Percentiles rank a stretch among this genome's conserved stretches.
Evolutionary conservation across 2,888 invertebrate genomes (phyloP).

Genomic region (Lochmaea crataegi): DNA sequence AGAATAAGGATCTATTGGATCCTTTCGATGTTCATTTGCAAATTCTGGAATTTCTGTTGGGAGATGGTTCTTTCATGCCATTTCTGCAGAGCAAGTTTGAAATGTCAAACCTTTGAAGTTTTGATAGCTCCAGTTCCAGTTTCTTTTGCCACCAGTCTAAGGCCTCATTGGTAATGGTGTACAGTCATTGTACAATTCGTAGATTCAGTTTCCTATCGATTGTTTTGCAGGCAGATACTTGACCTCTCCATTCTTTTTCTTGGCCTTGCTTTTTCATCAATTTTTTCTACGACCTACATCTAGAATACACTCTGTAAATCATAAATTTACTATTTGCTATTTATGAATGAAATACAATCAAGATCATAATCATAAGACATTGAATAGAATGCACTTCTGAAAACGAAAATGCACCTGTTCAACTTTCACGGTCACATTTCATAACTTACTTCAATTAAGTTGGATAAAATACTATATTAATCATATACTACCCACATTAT

Average conservation of each 20-base stretch:
- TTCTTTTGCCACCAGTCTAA: too few species aligned
- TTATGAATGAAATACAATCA: neutral
- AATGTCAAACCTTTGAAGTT: too few species aligned
- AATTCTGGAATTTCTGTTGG: too few species aligned
- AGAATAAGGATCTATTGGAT: too few species aligned
- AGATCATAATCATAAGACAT: neutral
- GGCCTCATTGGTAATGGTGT: too few species aligned
- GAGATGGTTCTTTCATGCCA: too few species aligned
- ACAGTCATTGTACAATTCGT: too few species aligned
- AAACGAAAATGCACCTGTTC: neutral
- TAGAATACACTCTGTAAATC: neutral
- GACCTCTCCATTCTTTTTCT: neutral
- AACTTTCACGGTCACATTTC: neutral
- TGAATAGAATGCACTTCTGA: slow-evolving; percentile 1
- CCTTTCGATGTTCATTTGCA: too few species aligned
- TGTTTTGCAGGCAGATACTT: too few species aligned
- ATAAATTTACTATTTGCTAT: neutral
- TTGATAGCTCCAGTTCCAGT: too few species aligned
- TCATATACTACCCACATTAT: neutral
- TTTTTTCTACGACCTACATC: neutral
- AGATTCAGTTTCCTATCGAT: too few species aligned
- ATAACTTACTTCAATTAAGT: neutral
- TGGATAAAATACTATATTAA: neutral
- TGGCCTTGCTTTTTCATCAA: neutral
- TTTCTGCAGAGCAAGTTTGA: too few species aligned